phyloP scores from a whole-genome alignment of 2,797 vertebrate genomes.

The Tinamus major region DNA sequence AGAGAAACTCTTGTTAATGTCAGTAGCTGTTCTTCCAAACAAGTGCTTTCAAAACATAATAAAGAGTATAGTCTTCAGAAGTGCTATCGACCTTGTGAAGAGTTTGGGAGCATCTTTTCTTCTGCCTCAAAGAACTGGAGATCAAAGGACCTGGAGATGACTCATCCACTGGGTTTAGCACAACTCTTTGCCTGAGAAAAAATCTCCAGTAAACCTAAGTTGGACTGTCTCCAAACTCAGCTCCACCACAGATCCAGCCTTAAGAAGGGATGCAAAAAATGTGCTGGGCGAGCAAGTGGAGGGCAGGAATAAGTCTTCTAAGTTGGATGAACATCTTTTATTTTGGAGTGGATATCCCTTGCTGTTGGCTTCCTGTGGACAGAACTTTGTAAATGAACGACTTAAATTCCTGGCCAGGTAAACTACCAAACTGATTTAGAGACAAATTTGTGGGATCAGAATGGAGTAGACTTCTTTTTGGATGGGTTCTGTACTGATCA shows the following conservation, averaged over 20 bases:
- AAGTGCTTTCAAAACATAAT: not conserved
- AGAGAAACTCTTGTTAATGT: not conserved
- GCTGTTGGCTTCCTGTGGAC: not conserved
- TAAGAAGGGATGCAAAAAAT: not conserved
- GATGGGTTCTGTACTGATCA: not conserved
- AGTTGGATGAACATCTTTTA: too few relatives aligned
- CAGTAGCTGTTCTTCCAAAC: not conserved
- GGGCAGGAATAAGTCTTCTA: too few relatives aligned
- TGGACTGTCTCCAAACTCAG: not conserved
- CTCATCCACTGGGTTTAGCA: not conserved
- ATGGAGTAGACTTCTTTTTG: not conserved
- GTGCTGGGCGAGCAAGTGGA: too few relatives aligned
- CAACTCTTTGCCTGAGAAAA: not conserved
- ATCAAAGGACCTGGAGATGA: conserved; percentile 5
- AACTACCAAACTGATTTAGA: not conserved
- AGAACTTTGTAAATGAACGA: not conserved
- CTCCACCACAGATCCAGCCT: not conserved
- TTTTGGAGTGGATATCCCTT: not conserved
- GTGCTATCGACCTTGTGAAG: not conserved
- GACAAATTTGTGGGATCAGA: not conserved
- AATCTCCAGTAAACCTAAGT: not conserved
- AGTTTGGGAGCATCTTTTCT: not conserved
- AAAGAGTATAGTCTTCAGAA: not conserved
- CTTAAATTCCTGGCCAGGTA: not conserved
- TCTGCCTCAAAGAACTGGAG: not conserved